Percentiles rank a stretch among this genome's conserved stretches.
Conservation (phyloP, 2,797 vertebrate genomes). For the Crypturellus tataupa region DNA sequence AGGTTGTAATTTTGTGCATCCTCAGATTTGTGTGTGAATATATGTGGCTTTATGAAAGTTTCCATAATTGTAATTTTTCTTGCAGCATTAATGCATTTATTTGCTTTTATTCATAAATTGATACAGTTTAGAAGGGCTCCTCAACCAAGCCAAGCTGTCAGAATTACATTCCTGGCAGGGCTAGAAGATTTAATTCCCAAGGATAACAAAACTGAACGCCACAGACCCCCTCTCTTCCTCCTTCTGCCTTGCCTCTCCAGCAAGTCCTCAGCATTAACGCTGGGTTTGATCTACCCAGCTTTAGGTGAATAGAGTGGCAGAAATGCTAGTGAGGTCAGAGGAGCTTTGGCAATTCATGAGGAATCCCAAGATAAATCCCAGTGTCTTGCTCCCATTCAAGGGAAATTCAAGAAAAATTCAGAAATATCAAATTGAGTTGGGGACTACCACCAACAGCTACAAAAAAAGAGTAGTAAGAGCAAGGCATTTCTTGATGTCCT, state of each 20-base stretch:
- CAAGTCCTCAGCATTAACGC: background rate
- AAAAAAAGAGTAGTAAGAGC: background rate
- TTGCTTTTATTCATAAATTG: constrained; percentile 7
- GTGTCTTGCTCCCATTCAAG: background rate
- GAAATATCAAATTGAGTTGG: background rate
- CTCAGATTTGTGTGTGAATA: constrained; percentile 33
- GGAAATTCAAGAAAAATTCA: background rate
- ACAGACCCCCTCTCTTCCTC: background rate
- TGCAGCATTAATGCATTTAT: constrained; percentile 12
- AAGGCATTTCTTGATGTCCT: background rate
- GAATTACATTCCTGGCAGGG: background rate
- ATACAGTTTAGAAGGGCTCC: background rate
- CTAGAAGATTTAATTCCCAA: background rate
- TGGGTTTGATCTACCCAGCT: background rate
- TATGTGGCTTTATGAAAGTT: background rate
- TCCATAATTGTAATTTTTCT: constrained; percentile 35
- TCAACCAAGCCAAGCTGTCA: background rate
- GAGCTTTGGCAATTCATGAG: background rate
- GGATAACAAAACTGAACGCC: background rate
- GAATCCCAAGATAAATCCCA: background rate
- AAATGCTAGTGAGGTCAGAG: background rate
- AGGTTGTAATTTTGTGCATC: constrained; percentile 37
- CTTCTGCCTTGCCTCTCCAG: background rate
- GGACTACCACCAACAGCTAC: background rate
- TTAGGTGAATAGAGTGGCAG: background rate